phyloP scores from a whole-genome alignment of 1,140 invertebrate species.

The Microplitis demolitor region DNA sequence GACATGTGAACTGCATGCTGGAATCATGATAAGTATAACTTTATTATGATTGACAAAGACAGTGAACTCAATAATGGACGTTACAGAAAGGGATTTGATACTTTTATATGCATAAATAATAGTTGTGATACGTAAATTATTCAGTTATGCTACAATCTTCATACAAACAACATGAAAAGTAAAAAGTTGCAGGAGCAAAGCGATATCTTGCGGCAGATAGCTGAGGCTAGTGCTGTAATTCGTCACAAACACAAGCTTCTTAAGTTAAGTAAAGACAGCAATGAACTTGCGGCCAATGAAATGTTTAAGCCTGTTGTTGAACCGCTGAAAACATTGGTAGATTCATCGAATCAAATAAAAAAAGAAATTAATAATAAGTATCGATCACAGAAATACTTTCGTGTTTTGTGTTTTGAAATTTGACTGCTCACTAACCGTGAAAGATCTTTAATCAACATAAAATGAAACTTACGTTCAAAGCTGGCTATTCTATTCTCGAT shows the following conservation, averaged over 20 bases:
- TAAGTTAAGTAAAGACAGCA: neutral
- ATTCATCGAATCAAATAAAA: no score
- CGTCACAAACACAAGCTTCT: neutral
- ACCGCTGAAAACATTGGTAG: neutral
- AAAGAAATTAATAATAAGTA: no score
- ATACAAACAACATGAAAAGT: neutral
- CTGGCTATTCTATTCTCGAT: no score
- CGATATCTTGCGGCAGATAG: neutral
- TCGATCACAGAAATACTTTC: no score
- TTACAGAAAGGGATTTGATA: slow-evolving; percentile 40
- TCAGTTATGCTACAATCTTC: neutral
- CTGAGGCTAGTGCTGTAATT: neutral
- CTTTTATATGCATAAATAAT: slow-evolving; percentile 29
- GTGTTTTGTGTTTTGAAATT: no score
- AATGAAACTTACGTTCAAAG: no score
- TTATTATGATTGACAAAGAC: slow-evolving; percentile 43
- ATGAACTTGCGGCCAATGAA: neutral
- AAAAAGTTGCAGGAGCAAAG: neutral
- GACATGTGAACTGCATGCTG: slow-evolving; percentile 31
- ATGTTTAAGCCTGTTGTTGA: neutral
- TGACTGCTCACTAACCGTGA: no score
- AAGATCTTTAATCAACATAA: no score
- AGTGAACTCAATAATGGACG: slow-evolving; percentile 34
- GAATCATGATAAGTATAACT: slow-evolving; percentile 37
- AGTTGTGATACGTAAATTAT: neutral